phyloP scores from a whole-genome alignment of 2,113 vertebrate genomes.

The Chlorocebus sabaeus region DNA sequence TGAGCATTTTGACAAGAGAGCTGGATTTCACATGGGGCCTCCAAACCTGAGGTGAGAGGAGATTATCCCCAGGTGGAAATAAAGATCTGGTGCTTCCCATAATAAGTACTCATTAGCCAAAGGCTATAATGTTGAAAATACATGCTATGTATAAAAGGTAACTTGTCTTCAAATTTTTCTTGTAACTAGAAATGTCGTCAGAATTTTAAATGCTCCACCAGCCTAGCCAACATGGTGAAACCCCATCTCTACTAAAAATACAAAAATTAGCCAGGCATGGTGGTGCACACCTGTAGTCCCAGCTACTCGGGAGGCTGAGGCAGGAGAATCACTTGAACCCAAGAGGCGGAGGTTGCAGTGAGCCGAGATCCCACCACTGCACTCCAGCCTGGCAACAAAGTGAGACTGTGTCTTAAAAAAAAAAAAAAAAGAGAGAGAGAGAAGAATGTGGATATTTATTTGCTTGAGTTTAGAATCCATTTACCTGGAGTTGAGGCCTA shows the following conservation, averaged over 20 bases:
- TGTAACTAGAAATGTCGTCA: constrained; percentile 24
- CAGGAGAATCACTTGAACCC: too few species aligned
- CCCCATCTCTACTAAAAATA: too few species aligned
- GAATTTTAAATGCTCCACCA: background rate
- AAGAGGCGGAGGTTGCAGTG: too few species aligned
- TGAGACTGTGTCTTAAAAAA: too few species aligned
- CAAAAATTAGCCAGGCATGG: too few species aligned
- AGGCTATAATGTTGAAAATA: background rate
- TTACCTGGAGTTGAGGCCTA: background rate
- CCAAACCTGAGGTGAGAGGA: background rate
- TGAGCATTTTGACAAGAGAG: background rate
- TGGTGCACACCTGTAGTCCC: too few species aligned
- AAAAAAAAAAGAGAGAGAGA: too few species aligned
- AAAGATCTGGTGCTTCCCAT: background rate
- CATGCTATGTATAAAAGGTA: background rate
- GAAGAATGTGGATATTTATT: constrained; percentile 2
- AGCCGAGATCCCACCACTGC: too few species aligned
- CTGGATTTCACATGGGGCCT: background rate
- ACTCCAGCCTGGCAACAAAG: too few species aligned
- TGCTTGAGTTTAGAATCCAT: background rate
- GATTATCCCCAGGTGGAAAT: background rate
- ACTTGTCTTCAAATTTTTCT: constrained; percentile 7
- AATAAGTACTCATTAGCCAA: constrained; percentile 16
- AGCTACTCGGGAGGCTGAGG: too few species aligned
- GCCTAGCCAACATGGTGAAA: too few species aligned